Conservation (phyloP, 2,113 vertebrate genomes). For the Aptenodytes forsteri region DNA sequence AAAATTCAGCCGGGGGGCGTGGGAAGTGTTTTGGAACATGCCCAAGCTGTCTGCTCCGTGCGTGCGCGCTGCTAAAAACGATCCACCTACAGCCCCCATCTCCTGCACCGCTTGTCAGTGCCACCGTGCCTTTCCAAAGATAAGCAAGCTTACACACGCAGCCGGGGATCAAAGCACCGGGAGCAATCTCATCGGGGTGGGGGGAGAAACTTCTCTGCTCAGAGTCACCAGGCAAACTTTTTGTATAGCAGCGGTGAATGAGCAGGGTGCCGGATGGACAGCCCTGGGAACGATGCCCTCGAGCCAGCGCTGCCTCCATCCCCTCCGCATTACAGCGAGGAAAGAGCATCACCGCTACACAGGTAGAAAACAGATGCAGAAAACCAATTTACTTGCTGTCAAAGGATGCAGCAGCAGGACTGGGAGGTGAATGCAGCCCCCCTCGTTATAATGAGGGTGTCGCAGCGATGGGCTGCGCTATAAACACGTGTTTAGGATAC, state of each 20-base stretch:
- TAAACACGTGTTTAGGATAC: background rate
- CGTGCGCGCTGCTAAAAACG: conserved; percentile 6
- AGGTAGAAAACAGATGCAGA: background rate
- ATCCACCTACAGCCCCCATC: conserved; percentile 52
- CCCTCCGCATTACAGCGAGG: fast-evolving
- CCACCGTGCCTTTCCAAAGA: conserved; percentile 13
- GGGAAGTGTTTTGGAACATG: conserved; percentile 66
- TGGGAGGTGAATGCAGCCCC: background rate
- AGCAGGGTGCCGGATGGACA: background rate
- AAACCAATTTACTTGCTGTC: background rate
- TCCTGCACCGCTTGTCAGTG: background rate
- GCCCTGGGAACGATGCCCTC: background rate
- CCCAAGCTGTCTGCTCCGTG: conserved; percentile 60
- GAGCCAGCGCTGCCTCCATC: background rate
- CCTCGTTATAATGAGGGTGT: background rate
- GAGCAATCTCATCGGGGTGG: fast-evolving
- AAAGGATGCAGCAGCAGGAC: background rate
- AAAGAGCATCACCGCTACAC: background rate
- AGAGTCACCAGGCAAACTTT: background rate
- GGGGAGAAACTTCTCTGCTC: background rate
- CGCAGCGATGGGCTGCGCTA: fast-evolving
- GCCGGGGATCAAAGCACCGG: background rate
- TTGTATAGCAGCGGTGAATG: background rate
- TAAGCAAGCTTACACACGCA: background rate
- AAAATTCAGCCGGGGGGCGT: conserved; percentile 53